Percentiles rank a stretch among this genome's conserved stretches.
Evolutionary conservation across 2,113 vertebrate genomes (phyloP).

Genomic region (Pseudopodoces humilis): DNA sequence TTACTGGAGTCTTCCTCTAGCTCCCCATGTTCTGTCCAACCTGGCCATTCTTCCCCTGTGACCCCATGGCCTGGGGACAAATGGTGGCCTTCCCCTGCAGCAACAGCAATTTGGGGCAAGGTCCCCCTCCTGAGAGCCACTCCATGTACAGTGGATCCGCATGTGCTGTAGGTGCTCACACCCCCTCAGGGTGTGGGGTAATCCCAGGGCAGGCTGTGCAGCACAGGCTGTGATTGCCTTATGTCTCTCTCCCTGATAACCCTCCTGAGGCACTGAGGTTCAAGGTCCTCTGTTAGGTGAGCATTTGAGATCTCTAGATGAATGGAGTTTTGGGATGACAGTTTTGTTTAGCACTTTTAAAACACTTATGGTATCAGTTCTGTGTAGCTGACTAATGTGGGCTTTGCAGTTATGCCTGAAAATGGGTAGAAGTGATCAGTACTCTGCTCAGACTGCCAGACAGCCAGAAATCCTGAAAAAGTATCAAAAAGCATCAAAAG

Average conservation of each 20-base stretch:
- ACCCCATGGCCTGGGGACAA: not conserved
- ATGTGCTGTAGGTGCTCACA: not conserved
- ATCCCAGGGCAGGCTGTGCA: not conserved
- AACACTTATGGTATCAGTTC: not conserved
- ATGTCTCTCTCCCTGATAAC: not conserved
- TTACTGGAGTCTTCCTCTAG: not conserved
- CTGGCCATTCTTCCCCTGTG: not conserved
- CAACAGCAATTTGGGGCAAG: rapidly evolving
- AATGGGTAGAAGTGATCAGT: not conserved
- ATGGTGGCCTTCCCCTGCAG: not conserved
- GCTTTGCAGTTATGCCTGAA: constrained; percentile 2
- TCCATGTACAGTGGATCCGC: not conserved
- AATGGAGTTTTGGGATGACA: not conserved
- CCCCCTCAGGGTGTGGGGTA: not conserved
- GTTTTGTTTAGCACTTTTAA: not conserved
- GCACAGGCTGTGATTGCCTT: not conserved
- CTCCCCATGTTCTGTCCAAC: not conserved
- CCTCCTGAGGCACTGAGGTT: not conserved
- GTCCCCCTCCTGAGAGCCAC: rapidly evolving
- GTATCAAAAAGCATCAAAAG: constrained; percentile 13
- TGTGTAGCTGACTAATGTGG: not conserved
- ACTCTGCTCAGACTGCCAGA: not conserved
- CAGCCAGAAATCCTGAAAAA: constrained; percentile 8
- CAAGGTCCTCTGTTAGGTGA: not conserved
- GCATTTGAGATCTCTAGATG: not conserved